Base-by-base conservation (phyloP, 2,797 vertebrate genomes). In the Fundulus diaphanus region DNA sequence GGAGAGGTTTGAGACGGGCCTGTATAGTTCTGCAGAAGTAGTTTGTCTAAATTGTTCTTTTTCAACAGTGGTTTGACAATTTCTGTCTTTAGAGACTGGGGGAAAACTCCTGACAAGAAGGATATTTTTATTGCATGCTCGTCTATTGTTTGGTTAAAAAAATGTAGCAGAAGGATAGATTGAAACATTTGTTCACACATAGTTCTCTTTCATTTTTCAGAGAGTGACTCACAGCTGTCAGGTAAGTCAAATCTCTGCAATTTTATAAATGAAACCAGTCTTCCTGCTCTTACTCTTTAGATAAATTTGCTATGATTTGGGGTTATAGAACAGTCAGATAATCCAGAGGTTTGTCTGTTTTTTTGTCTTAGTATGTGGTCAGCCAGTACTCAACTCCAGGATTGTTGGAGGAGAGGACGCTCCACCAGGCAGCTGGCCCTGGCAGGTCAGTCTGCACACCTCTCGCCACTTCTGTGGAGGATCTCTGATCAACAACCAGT, bases 391-490 rank as follows among this genome's bases (percentile, higher is more conserved):
- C 35, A 72, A 72, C 52, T 57, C 52, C 70, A 72, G 70, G 70
- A 72, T 72, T 22, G 52, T 72, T 59, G 70, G 70, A 57, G 70
- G 70, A 31, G 16, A 44, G 2, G 37, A 0, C 20, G 52, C 70
- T 72, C 37, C 70, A 44, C 6, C 22, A n/a, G 95, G 95, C 42
- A 91, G 79, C 72, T 96, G 96, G 96, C 96, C 95, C 0, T 96
- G 96, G 96, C 94, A 95, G 87, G 92, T 42, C 72, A 95, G 95
- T 73, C 31, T 96, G 67, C 92, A 91, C 1, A 5, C 0, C 0
- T 11, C 0, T 0, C 51, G 75, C 0, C 95, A 95, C n/a, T 69
- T 94, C 46, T 97, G 96, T 63, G 96, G 94, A 54, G 95, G 94
- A 7, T 93, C 94, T 0, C 94, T 97, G 76, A 82, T 96, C 1